These are phyloP conservation scores for Portunus trituberculatus DNA, from an alignment of 1,140 invertebrate genomes.

Conservation along the genomic window DNA sequence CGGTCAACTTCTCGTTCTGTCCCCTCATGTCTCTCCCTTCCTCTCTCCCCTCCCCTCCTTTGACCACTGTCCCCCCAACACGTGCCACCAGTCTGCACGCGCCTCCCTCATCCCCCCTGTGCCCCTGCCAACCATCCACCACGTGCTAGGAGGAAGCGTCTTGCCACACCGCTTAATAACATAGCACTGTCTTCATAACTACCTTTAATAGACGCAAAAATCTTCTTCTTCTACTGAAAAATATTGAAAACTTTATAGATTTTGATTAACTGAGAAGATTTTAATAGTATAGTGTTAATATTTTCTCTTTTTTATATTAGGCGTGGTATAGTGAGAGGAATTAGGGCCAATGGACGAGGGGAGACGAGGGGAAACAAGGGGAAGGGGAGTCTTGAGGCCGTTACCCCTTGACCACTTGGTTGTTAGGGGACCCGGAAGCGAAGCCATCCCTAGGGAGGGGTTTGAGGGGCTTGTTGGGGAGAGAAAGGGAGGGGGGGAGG, in stretches of 20 bases:
- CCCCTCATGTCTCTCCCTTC: background rate
- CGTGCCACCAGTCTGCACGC: constrained; percentile 1
- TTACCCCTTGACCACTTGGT: background rate
- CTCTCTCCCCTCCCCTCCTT: background rate
- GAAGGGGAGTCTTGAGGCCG: background rate
- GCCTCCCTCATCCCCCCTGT: background rate
- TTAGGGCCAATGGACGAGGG: background rate
- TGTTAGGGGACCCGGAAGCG: background rate
- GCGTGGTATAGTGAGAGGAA: background rate
- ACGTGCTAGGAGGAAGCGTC: background rate
- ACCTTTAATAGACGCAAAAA: background rate
- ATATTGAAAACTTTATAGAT: background rate
- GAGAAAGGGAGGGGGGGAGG: background rate
- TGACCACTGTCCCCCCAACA: background rate
- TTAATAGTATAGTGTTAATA: background rate
- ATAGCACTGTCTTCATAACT: background rate
- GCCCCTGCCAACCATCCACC: background rate
- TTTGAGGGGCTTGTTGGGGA: background rate
- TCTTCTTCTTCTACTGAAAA: background rate
- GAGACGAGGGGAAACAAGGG: background rate
- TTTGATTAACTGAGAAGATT: background rate
- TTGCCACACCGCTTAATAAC: background rate
- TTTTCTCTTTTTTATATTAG: background rate
- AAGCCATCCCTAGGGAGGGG: background rate
- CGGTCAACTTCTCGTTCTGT: background rate